A percentile compares a stretch with the other conserved stretches of the same genome.
Conservation (phyloP, 2,113 vertebrate species). For the Cephalopterus ornatus region DNA sequence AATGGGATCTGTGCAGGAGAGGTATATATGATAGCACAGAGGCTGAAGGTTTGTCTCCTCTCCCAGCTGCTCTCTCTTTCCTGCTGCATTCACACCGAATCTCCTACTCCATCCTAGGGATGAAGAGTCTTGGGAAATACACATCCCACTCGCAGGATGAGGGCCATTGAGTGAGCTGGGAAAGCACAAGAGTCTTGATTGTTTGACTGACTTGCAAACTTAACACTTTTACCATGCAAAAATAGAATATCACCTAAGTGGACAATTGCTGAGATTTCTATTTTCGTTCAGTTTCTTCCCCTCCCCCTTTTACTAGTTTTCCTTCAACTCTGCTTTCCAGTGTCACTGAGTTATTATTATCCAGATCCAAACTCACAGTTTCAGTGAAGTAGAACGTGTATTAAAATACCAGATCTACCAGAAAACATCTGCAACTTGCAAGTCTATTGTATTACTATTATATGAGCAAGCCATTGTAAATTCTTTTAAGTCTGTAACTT, state of each 20-base stretch:
- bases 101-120: background rate
- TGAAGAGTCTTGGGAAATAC: background rate
- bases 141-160: background rate
- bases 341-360: constrained; percentile 34
- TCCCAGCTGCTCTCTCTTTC: background rate
- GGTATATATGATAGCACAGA: background rate
- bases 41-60: background rate
- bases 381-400: constrained; percentile 15
- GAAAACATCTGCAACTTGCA: constrained; percentile 52
- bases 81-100: accelerated
- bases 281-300: background rate
- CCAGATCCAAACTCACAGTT: constrained; percentile 26
- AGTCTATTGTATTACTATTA: constrained; percentile 6
- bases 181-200: background rate
- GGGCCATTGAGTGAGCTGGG: background rate
- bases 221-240: background rate
- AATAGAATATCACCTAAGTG: background rate
- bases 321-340: constrained; percentile 1
- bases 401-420: constrained; percentile 55
- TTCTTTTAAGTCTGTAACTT: constrained; percentile 63
- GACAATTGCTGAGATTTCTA: background rate
- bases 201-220: background rate
- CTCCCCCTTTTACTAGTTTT: background rate
- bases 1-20: background rate
- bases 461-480: constrained; percentile 35